Evolutionary conservation across 1,140 invertebrate species (phyloP), one percentile per base, ranked within the genome.

Genomic region (Zaprionus capensis): DNA sequence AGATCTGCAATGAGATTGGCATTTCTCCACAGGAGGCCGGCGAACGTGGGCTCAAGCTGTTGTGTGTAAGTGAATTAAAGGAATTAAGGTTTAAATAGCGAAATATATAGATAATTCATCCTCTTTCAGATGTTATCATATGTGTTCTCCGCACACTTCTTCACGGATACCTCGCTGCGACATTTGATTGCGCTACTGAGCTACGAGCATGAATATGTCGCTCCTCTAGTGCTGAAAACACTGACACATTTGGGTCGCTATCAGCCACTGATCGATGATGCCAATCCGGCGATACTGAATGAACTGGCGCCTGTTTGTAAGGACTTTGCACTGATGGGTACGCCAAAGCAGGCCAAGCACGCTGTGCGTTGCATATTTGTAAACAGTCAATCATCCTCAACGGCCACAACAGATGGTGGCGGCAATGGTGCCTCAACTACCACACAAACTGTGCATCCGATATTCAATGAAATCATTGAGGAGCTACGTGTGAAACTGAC

Each of bases 341-440:
- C 97, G 3, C 96, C 97, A 0, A 99, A 99, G 93, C 98, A 99
- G 93, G 98, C 98, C 1, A 99, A 99, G 93, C 98, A 99, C 90
- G 98, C 98, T 5, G 96, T 99, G 34, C 94, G 97, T 72, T 99
- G 98, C 94, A 95, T 99, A 46, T 97, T 95, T 87, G 96, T 97
- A 9, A 98, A 98, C 93, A 86, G 80, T 28, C 91, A 93, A 67
- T 80, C 81, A 15, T 78, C 81, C 12, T 78, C 84, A 6, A 59
- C 85, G 53, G 78, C 77, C 38, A 78, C 77, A 26, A 70, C 53
- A 64, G 79, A 66, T 61, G 77, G 66, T 11, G 74, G 72, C 38
- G 74, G 68, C 0, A 73, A 72, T 57, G 84, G 74, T 57, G 84
- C 85, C 1, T 90, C 76, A 15, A 80, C 88, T 9, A 90, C 90